These are phyloP conservation scores for Carapus acus DNA, from an alignment of 2,797 vertebrate genomes.

Conservation along the genomic window DNA sequence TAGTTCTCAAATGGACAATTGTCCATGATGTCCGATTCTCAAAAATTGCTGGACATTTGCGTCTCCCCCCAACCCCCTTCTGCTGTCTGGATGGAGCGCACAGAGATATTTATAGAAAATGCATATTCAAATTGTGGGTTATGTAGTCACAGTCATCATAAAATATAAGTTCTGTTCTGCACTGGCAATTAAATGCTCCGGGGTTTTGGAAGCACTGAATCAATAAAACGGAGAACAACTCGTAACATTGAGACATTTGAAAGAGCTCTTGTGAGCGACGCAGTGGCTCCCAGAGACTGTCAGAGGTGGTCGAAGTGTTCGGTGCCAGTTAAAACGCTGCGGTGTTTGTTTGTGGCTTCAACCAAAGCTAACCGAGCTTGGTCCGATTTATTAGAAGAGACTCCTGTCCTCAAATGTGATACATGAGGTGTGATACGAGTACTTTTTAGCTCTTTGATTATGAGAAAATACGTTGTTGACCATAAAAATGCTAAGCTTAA, in stretches of 20 bases:
- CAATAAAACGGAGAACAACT: constrained; percentile 23
- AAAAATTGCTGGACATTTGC: too few relatives aligned
- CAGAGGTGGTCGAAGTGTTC: constrained; percentile 17
- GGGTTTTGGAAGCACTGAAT: constrained; percentile 13
- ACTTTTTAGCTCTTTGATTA: too few relatives aligned
- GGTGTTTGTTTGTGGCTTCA: constrained; percentile 23
- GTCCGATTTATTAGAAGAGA: constrained; percentile 1
- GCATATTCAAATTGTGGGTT: too few relatives aligned
- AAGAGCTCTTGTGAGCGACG: background rate
- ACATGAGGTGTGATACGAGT: background rate
- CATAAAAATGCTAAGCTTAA: too few relatives aligned
- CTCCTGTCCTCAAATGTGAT: background rate
- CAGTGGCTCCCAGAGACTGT: constrained; percentile 8
- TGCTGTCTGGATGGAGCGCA: too few relatives aligned
- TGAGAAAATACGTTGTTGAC: too few relatives aligned
- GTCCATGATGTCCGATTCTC: too few relatives aligned
- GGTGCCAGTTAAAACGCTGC: background rate
- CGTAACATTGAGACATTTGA: constrained; percentile 6
- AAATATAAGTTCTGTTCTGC: background rate
- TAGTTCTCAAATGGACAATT: too few relatives aligned
- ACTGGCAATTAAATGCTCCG: background rate
- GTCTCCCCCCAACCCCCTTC: too few relatives aligned
- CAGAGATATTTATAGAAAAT: too few relatives aligned
- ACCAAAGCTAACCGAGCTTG: constrained; percentile 14
- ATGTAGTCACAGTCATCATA: background rate